Evolutionary conservation across 2,113 vertebrate species (phyloP), one percentile per base, ranked within the genome.

Genomic region (Pongo pygmaeus): DNA sequence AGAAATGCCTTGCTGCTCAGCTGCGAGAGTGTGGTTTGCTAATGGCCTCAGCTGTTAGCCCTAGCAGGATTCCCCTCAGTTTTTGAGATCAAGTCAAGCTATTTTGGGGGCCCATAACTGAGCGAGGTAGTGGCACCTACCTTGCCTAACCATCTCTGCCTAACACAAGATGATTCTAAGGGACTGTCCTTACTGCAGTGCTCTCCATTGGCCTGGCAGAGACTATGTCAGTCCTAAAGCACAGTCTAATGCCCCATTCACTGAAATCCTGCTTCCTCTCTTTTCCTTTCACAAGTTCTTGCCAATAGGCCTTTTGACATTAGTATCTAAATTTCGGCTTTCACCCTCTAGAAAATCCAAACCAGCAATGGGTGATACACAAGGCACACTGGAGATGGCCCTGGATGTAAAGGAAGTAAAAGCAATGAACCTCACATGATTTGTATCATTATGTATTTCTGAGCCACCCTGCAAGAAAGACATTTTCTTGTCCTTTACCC

Each of bases 371-470:
- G 18, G 17, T 69, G 48, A 79, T 8, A 67, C 3, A 16, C 2
- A 50, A 32, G 1, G 8, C 12, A 46, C 1, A 5, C 1, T 2
- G 9, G 2, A 38, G 14, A 18, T 32, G 35, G 40, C 38, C 70
- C 8, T 48, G 14, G 25, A 20, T 38, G 10, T 57, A 78, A 83
- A 70, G 9, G 10, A 48, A 43, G 17, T 5, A 27, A 43, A 67
- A 1, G 2, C 35, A 3, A 94, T 4, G 3, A 17, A 22, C 50
- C 46, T 81, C 27, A 20, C 13, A 3, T 69, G 23, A 17, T 27
- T 2, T 6, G 6, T 35, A 23, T 38, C 35, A 12, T 18, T 16
- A 43, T 16, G 1, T 30, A 43, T 61, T 52, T 91, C 38, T 78
- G 22, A 64, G 23, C 6, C 16, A 27, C 23, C 2, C 1, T 10